Evolutionary conservation across 2,888 invertebrate genomes (phyloP).

Genomic region (Agriotes lineatus): DNA sequence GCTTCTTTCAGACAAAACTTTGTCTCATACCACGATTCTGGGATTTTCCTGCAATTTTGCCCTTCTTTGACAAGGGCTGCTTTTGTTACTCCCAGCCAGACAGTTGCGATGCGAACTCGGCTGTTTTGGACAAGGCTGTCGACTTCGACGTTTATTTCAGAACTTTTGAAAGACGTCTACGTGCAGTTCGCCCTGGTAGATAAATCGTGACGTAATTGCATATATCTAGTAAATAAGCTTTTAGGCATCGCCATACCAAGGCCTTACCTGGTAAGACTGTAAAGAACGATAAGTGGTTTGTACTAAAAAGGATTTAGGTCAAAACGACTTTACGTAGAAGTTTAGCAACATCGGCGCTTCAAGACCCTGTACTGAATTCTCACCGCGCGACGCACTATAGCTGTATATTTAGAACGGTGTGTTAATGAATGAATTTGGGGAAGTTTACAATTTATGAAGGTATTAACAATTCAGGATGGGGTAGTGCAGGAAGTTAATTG

Average conservation of each 20-base stretch:
- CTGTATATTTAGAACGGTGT: not conserved
- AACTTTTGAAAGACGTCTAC: too few relatives aligned
- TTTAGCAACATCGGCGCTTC: too few relatives aligned
- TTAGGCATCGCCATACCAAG: too few relatives aligned
- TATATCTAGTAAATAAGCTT: too few relatives aligned
- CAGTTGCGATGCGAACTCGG: not conserved
- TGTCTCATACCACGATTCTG: not conserved
- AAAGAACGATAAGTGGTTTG: too few relatives aligned
- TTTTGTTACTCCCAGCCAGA: not conserved
- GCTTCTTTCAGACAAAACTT: not conserved
- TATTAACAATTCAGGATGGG: slow-evolving; percentile 11
- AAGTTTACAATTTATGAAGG: slow-evolving; percentile 15
- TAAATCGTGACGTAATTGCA: not conserved
- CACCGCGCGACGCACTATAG: too few relatives aligned
- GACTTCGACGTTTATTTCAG: too few relatives aligned
- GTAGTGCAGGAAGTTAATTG: slow-evolving; percentile 14
- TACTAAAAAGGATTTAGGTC: too few relatives aligned
- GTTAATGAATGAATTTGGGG: slow-evolving; percentile 16
- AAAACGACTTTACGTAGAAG: too few relatives aligned
- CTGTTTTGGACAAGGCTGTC: slow-evolving; percentile 1
- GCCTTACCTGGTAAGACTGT: too few relatives aligned
- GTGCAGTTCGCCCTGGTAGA: too few relatives aligned
- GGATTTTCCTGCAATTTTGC: slow-evolving; percentile 1
- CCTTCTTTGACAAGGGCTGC: not conserved
- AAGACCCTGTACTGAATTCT: too few relatives aligned